Evolutionary conservation across 2,113 vertebrate species (phyloP).

Genomic region (Cercopithecus mona): DNA sequence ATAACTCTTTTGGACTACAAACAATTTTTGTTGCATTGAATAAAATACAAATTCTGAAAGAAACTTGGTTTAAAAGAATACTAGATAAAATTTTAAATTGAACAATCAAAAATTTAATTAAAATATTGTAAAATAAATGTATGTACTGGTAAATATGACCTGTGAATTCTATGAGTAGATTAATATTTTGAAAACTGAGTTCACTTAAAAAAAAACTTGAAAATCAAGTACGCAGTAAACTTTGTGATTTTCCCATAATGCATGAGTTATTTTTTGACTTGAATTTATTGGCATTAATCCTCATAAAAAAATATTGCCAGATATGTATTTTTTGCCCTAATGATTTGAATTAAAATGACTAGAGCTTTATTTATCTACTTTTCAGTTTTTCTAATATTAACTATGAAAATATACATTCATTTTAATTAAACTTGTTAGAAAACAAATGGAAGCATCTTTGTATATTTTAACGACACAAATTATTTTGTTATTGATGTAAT

Average conservation of each 20-base stretch:
- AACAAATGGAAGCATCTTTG: constrained; percentile 66
- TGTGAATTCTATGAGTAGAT: not conserved
- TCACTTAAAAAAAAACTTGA: not conserved
- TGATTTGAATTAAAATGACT: constrained; percentile 30
- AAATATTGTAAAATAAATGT: constrained; percentile 22
- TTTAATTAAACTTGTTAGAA: constrained; percentile 75
- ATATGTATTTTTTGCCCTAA: constrained; percentile 16
- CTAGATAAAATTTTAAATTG: not conserved
- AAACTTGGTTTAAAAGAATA: not conserved
- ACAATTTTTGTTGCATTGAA: not conserved
- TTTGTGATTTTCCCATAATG: not conserved
- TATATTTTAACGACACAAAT: constrained; percentile 78
- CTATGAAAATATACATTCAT: constrained; percentile 69
- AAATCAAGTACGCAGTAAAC: not conserved
- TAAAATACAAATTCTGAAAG: not conserved
- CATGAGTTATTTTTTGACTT: not conserved
- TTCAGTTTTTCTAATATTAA: constrained; percentile 64
- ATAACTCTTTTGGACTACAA: not conserved
- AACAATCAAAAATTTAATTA: not conserved
- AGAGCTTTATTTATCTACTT: constrained; percentile 39
- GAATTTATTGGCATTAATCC: not conserved
- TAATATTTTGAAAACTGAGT: not conserved
- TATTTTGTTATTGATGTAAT: constrained; percentile 79
- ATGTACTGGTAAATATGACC: not conserved
- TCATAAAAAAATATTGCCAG: constrained; percentile 14